Base-by-base conservation (phyloP, 2,888 invertebrate species). In the Girardia tigrina region DNA sequence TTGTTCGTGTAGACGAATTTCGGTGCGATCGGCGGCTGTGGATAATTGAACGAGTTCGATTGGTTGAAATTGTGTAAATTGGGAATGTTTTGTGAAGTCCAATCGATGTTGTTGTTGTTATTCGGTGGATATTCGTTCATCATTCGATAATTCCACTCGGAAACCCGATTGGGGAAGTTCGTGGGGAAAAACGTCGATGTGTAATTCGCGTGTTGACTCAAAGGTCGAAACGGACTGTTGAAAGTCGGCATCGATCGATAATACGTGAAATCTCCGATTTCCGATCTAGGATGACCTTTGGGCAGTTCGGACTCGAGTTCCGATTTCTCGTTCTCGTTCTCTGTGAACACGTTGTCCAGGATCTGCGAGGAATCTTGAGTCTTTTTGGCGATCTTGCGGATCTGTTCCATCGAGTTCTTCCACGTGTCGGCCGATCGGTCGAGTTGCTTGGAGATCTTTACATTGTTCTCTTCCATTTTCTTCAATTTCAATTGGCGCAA, bases 371-470 rank as follows among this genome's bases (percentile, higher is more conserved):
- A 56, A 56, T 56, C 56, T 56, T 56, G 56, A 20, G 56, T 12
- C 23, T 56, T 56, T n/a, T 56, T 56, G n/a, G 56, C 56, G n/a
- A 56, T 56, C n/a, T 56, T 56, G n/a, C 56, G 4, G 4, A 56
- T 56, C n/a, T 56, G 56, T 16, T 56, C 56, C 56, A 56, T 56
- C 23, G 56, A 56, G n/a, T n/a, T 56, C 23, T 56, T 56, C 56
- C 56, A 56, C 6, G 56, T 20, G 23, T 56, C 56, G 2, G 56
- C 56, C 4, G 56, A 56, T n/a, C 56, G n/a, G n/a, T 56, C 56
- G 4, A 56, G n/a, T 56, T 56, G 56, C 23, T 56, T 56, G n/a
- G 56, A 56, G n/a, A 56, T 56, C 23, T 56, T 56, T 56, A 23
- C 4, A 56, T 56, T 56, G n/a, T 56, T 56, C n/a, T 56, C 56